Evolutionary conservation across 2,113 vertebrate genomes (phyloP).

Genomic region (Danionella cerebrum): DNA sequence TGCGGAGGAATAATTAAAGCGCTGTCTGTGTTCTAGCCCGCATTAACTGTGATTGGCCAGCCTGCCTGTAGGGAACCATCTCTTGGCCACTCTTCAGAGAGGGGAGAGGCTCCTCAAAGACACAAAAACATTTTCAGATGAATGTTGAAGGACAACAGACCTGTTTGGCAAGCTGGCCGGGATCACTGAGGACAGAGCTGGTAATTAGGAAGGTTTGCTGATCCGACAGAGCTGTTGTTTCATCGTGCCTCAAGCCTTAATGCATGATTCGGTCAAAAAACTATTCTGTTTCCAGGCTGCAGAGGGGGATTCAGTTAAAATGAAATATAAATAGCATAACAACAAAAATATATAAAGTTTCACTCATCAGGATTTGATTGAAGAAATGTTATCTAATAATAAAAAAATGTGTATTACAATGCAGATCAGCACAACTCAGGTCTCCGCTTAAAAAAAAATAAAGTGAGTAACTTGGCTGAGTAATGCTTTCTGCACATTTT

Average conservation of each 20-base stretch:
- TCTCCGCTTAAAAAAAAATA: too few species aligned
- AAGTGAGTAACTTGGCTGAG: too few species aligned
- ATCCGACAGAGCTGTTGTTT: neutral
- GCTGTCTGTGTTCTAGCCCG: slow-evolving; percentile 28
- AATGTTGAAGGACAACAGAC: slow-evolving; percentile 22
- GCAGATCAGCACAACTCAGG: too few species aligned
- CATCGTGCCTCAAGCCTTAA: neutral
- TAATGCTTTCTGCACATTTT: too few species aligned
- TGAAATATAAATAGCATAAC: too few species aligned
- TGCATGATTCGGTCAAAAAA: too few species aligned
- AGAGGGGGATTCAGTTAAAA: too few species aligned
- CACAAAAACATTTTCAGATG: slow-evolving; percentile 24
- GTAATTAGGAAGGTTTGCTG: slow-evolving; percentile 20
- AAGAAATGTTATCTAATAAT: too few species aligned
- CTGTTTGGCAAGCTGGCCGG: slow-evolving; percentile 22
- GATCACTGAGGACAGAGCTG: slow-evolving; percentile 2
- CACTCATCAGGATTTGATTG: too few species aligned
- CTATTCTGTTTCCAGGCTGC: too few species aligned
- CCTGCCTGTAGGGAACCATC: slow-evolving; percentile 30
- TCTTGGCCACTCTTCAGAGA: slow-evolving; percentile 27
- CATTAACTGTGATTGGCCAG: slow-evolving; percentile 28
- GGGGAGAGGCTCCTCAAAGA: slow-evolving; percentile 14
- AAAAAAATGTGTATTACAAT: too few species aligned
- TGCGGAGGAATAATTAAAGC: slow-evolving; percentile 26
- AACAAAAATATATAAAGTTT: too few species aligned